Evolutionary conservation across 2,888 invertebrate species (phyloP).

Genomic region (Andrena flavipes): DNA sequence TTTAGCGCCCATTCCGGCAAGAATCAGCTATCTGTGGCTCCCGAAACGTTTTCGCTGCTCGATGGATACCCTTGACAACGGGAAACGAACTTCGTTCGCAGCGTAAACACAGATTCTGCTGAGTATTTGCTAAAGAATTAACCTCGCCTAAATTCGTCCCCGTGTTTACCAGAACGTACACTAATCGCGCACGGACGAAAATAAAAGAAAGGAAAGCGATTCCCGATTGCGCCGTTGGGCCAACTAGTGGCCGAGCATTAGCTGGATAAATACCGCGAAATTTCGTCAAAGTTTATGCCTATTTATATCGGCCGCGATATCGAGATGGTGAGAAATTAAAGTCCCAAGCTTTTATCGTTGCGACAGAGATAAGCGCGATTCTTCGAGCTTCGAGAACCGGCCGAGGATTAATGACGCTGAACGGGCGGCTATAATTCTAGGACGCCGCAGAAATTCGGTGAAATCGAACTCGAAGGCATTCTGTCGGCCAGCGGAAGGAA

Average conservation of each 20-base stretch:
- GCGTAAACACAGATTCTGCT: conserved; percentile 39
- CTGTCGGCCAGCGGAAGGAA: conserved; percentile 27
- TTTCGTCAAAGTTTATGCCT: not conserved
- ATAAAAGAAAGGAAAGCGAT: conserved; percentile 19
- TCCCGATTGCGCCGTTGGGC: not conserved
- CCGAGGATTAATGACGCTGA: conserved; percentile 22
- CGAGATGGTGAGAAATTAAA: conserved; percentile 2
- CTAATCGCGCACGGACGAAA: conserved; percentile 3
- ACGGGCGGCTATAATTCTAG: conserved; percentile 17
- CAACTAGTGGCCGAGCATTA: not conserved
- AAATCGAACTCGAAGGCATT: conserved; percentile 19
- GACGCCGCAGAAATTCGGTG: conserved; percentile 2
- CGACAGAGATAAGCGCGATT: not conserved
- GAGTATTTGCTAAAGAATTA: conserved; percentile 45
- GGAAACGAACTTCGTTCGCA: conserved; percentile 20
- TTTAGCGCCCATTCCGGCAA: conserved; percentile 3
- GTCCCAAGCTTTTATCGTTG: conserved; percentile 1
- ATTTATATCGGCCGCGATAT: not conserved
- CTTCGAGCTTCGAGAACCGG: conserved; percentile 26
- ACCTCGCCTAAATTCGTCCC: conserved; percentile 15
- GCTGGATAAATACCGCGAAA: not conserved
- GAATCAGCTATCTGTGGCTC: not conserved
- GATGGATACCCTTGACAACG: conserved; percentile 24
- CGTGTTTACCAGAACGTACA: conserved; percentile 7
- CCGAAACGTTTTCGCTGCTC: not conserved